phyloP scores from a whole-genome alignment of 2,113 vertebrate species.

The Elgaria multicarinata region DNA sequence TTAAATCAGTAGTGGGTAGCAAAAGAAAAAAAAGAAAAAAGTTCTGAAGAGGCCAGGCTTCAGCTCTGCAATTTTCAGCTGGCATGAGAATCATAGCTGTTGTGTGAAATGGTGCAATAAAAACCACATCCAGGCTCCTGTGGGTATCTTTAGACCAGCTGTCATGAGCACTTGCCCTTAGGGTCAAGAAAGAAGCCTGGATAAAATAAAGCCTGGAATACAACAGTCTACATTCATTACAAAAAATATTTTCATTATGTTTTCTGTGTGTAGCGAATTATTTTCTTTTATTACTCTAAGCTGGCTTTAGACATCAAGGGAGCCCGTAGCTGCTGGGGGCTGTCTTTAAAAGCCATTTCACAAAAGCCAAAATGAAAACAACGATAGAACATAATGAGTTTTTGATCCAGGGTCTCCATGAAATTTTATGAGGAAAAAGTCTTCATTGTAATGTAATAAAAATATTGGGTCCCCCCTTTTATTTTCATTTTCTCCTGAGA shows the following conservation, averaged over 20 bases:
- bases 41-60: not conserved
- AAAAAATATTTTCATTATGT: constrained; percentile 39
- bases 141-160: constrained; percentile 17
- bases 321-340: constrained; percentile 43
- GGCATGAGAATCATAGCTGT: constrained; percentile 1
- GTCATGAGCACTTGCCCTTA: constrained; percentile 38
- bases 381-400: constrained; percentile 27
- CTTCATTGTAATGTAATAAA: constrained; percentile 49
- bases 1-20: not conserved
- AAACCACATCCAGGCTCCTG: constrained; percentile 4
- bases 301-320: constrained; percentile 42
- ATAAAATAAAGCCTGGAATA: constrained; percentile 27
- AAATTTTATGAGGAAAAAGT: constrained; percentile 45
- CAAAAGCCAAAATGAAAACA: constrained; percentile 55
- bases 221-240: constrained; percentile 38
- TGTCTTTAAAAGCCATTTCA: constrained; percentile 48
- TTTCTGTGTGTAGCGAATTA: constrained; percentile 39
- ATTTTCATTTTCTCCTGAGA: constrained; percentile 21
- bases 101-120: constrained; percentile 18
- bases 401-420: constrained; percentile 57
- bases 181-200: constrained; percentile 34
- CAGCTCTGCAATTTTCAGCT: constrained; percentile 7
- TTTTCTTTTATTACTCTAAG: constrained; percentile 47
- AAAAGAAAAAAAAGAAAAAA: constrained; percentile 19
- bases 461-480: not conserved